These are phyloP conservation scores for Bothrops jararaca DNA, from an alignment of 2,113 vertebrate genomes.

Conservation along the genomic window DNA sequence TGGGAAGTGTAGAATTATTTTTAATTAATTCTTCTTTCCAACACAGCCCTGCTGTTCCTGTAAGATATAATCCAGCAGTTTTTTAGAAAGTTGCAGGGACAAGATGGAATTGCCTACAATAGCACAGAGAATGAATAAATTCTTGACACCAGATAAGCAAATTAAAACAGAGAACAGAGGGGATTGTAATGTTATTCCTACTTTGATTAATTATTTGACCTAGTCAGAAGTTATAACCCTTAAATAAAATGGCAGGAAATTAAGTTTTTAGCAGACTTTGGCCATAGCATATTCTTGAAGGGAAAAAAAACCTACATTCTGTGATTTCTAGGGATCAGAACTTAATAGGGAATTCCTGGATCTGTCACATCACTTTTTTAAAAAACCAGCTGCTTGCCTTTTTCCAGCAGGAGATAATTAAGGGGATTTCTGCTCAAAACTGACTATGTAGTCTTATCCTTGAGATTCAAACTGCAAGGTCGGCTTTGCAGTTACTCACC, in stretches of 20 bases:
- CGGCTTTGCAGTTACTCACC: not conserved
- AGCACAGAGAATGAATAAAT: not conserved
- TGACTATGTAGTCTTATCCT: not conserved
- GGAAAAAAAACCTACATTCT: not conserved
- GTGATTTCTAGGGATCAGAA: not conserved
- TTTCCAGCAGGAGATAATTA: not conserved
- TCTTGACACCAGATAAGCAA: not conserved
- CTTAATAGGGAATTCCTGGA: not conserved
- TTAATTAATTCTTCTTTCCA: not conserved
- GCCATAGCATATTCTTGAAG: not conserved
- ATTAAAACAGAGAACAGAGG: not conserved
- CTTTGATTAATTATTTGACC: not conserved
- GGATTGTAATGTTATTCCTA: not conserved
- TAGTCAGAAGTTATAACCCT: not conserved
- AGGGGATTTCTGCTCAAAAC: not conserved
- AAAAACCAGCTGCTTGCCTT: not conserved
- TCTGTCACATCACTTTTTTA: not conserved
- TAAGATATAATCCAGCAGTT: not conserved
- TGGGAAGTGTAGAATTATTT: not conserved
- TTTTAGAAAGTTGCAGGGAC: not conserved
- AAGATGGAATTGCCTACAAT: not conserved
- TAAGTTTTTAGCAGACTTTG: not conserved
- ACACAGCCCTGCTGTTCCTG: not conserved
- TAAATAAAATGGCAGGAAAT: not conserved
- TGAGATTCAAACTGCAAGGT: not conserved